These are phyloP conservation scores for Scotopteryx bipunctaria DNA, from an alignment of 2,888 invertebrate species.

Conservation along the genomic window DNA sequence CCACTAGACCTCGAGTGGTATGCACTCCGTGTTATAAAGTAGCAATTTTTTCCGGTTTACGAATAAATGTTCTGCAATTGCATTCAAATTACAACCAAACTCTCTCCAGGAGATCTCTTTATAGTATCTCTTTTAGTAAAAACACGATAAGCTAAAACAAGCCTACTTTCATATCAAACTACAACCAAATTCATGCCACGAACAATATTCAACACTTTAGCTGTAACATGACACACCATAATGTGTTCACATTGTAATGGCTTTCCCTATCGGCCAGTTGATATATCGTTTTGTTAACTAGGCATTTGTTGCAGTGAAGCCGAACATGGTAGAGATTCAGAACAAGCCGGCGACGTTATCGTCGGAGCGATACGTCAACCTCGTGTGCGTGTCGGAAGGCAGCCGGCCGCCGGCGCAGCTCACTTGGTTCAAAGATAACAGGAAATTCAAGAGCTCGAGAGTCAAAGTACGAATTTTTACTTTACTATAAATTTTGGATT, in stretches of 20 bases:
- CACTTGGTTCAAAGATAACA: conserved; percentile 92
- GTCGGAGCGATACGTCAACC: conserved; percentile 90
- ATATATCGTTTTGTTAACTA: conserved; percentile 27
- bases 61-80: no score
- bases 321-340: conserved; percentile 89
- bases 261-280: conserved; percentile 8
- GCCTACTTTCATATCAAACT: no score
- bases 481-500: not conserved
- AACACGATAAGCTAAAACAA: conserved; percentile 1
- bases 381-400: conserved; percentile 92
- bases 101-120: no score
- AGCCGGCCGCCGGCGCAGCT: conserved; percentile 94
- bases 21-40: no score
- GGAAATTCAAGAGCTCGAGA: conserved; percentile 85
- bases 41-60: no score
- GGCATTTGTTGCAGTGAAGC: conserved; percentile 86
- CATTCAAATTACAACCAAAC: no score
- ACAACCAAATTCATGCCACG: no score
- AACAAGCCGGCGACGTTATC: conserved; percentile 90
- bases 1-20: no score
- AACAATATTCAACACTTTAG: not conserved
- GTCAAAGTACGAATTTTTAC: conserved; percentile 85
- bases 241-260: conserved; percentile 13
- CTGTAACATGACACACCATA: not conserved
- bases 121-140: no score